Conservation (phyloP, 2,888 invertebrate species). For the Lepidocyrtinus sp. region DNA sequence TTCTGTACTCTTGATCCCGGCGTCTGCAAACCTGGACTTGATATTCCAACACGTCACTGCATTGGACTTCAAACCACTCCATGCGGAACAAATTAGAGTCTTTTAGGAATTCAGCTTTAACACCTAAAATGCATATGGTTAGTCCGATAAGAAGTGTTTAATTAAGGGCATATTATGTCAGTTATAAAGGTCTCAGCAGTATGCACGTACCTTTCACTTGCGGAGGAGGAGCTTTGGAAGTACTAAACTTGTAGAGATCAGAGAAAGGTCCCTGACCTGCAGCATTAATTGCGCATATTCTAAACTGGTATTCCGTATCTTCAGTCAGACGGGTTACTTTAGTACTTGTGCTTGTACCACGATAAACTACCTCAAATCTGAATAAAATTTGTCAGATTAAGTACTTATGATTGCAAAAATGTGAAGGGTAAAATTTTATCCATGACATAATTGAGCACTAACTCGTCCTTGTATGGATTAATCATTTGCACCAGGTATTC, state of each 20-base stretch:
- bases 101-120: constrained; percentile 63
- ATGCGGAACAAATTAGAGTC: constrained; percentile 57
- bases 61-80: constrained; percentile 66
- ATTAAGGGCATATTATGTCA: too few relatives aligned
- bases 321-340: constrained; percentile 89
- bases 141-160: constrained; percentile 13
- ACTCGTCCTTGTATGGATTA: constrained; percentile 73
- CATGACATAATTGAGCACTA: too few relatives aligned
- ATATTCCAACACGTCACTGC: constrained; percentile 81
- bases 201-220: constrained; percentile 78
- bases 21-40: constrained; percentile 78
- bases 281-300: constrained; percentile 88
- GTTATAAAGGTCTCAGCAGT: too few relatives aligned
- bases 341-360: constrained; percentile 83
- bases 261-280: constrained; percentile 89
- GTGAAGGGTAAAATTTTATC: too few relatives aligned
- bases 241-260: constrained; percentile 80
- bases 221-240: constrained; percentile 85
- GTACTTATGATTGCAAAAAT: too few relatives aligned
- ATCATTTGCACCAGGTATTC: constrained; percentile 91
- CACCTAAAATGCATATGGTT: too few relatives aligned
- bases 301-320: constrained; percentile 85
- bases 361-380: constrained; percentile 76
- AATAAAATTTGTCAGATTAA: too few relatives aligned
- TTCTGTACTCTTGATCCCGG: constrained; percentile 54